Evolutionary conservation across 2,113 vertebrate genomes (phyloP).

Genomic region (Scomber colias): DNA sequence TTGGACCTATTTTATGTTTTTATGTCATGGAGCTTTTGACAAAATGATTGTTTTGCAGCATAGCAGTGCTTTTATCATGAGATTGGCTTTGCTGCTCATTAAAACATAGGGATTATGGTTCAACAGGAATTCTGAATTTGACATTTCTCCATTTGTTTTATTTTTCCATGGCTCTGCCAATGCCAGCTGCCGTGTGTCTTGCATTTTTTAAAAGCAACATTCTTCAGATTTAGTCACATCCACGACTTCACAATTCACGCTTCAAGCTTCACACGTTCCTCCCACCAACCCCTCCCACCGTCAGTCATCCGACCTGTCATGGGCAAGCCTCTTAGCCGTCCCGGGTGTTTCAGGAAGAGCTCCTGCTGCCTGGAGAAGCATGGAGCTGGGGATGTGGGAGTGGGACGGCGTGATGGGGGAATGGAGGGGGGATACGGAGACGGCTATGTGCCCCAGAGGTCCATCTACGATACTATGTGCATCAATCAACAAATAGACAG

Average conservation of each 20-base stretch:
- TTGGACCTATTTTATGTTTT: conserved; percentile 2
- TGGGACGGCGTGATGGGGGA: conserved; percentile 87
- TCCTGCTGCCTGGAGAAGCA: conserved; percentile 94
- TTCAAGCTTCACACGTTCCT: conserved; percentile 66
- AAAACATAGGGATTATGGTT: conserved; percentile 15
- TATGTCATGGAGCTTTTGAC: conserved; percentile 18
- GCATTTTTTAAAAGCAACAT: conserved; percentile 4
- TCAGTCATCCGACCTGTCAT: conserved; percentile 81
- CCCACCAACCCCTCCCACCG: conserved; percentile 73
- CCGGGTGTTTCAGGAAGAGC: conserved; percentile 96
- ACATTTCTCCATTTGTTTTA: neutral
- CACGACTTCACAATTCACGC: conserved; percentile 74
- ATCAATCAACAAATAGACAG: conserved; percentile 98
- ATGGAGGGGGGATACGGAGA: conserved; percentile 94
- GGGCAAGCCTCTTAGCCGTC: conserved; percentile 98
- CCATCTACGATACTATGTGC: conserved; percentile 97
- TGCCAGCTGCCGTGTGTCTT: conserved; percentile 7
- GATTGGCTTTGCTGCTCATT: conserved; percentile 7
- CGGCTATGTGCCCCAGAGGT: conserved; percentile 95
- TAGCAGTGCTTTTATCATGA: conserved; percentile 8
- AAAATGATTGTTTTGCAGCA: neutral
- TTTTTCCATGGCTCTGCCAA: conserved; percentile 14
- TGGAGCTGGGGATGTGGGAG: conserved; percentile 89
- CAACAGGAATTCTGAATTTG: neutral
- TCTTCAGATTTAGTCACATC: conserved; percentile 45